phyloP scores from a whole-genome alignment of 2,113 vertebrate species.

The Chaetops frenatus region DNA sequence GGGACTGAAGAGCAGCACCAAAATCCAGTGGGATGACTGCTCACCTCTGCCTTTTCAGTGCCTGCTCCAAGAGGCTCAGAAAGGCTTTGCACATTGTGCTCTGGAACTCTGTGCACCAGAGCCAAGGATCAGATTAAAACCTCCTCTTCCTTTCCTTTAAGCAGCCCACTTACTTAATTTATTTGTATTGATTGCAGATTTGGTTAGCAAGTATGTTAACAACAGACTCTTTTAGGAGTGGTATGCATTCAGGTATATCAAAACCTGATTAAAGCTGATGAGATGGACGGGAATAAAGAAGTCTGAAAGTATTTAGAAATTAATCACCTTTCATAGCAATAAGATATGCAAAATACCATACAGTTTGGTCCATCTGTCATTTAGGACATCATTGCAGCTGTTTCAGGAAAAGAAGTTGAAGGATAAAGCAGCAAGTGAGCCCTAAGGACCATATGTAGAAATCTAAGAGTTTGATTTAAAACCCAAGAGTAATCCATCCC shows the following conservation, averaged over 20 bases:
- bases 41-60: background rate
- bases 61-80: background rate
- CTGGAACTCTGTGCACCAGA: background rate
- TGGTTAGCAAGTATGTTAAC: background rate
- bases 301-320: background rate
- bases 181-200: background rate
- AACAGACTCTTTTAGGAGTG: too few relatives aligned
- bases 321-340: background rate
- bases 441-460: background rate
- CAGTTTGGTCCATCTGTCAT: background rate
- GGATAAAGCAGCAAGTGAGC: background rate
- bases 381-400: background rate
- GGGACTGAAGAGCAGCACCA: background rate
- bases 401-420: background rate
- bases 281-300: background rate
- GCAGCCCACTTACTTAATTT: background rate
- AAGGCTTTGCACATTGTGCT: background rate
- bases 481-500: background rate
- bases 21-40: background rate
- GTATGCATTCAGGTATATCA: too few relatives aligned
- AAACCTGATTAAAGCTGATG: background rate
- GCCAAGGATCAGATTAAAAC: background rate
- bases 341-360: background rate
- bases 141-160: background rate
- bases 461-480: background rate